Conservation (phyloP, 2,797 vertebrate species). For the Sebastes nivosus region DNA sequence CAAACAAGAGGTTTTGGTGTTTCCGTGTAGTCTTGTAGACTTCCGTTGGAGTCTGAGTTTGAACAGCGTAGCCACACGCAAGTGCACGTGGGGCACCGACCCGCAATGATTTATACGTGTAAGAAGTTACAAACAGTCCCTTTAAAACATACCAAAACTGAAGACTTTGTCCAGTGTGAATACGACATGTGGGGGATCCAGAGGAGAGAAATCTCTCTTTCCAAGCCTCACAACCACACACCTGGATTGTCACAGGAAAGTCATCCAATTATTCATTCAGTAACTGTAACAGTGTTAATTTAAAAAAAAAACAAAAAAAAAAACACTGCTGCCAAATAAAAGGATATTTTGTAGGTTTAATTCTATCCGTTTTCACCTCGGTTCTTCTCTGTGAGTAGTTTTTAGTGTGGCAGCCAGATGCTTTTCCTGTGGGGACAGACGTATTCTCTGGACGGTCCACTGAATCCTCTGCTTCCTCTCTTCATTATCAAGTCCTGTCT, state of each 20-base stretch:
- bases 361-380: constrained; percentile 35
- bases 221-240: constrained; percentile 86
- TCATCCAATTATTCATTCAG: not conserved
- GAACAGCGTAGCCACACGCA: too few relatives aligned
- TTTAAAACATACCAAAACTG: constrained; percentile 87
- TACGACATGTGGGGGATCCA: constrained; percentile 48
- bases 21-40: too few relatives aligned
- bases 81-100: too few relatives aligned
- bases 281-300: not conserved
- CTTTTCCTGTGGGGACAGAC: constrained; percentile 89
- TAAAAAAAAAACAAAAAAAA: not conserved
- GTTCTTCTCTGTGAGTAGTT: constrained; percentile 80
- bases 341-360: not conserved
- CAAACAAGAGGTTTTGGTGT: too few relatives aligned
- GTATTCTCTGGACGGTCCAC: constrained; percentile 87
- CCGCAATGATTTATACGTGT: too few relatives aligned
- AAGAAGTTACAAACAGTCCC: too few relatives aligned
- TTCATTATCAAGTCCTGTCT: constrained; percentile 8
- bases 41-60: too few relatives aligned
- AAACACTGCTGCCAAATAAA: not conserved
- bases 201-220: constrained; percentile 8
- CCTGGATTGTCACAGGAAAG: constrained; percentile 54
- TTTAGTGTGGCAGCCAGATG: constrained; percentile 87
- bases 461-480: constrained; percentile 62
- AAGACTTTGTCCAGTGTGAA: constrained; percentile 86